Conservation (phyloP, 2,797 vertebrate species). For the Trachurus trachurus region DNA sequence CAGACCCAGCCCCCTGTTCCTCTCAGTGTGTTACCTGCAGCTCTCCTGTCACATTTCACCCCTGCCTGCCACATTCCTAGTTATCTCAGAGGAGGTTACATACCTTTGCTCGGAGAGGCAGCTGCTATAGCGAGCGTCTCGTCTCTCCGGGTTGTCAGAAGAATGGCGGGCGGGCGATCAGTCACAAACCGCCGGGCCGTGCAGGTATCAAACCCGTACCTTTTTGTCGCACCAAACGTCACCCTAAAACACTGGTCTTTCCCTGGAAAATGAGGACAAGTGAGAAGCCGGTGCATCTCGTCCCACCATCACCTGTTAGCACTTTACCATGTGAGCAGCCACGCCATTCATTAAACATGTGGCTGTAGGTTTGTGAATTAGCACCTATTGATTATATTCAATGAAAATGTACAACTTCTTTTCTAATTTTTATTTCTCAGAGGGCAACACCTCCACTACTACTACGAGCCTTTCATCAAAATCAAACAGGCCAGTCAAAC, state of each 20-base stretch:
- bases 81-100: slow-evolving; percentile 78
- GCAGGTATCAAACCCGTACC: slow-evolving; percentile 14
- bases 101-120: slow-evolving; percentile 68
- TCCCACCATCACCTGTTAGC: background rate
- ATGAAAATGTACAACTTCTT: background rate
- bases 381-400: background rate
- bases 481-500: no score
- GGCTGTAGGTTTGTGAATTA: background rate
- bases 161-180: slow-evolving; percentile 22
- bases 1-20: slow-evolving; percentile 50
- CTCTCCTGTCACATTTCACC: slow-evolving; percentile 87
- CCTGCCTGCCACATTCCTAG: slow-evolving; percentile 83
- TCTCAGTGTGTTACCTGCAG: slow-evolving; percentile 81
- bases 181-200: background rate
- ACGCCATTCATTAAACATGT: background rate
- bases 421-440: background rate
- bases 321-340: background rate
- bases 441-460: background rate
- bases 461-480: background rate
- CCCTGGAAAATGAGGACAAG: background rate
- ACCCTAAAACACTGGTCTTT: background rate
- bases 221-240: background rate
- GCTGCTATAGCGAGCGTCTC: slow-evolving; percentile 33
- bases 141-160: slow-evolving; percentile 43
- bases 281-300: background rate